These are phyloP conservation scores for Callipepla squamata DNA, from an alignment of 2,113 vertebrate genomes.

Conservation along the genomic window DNA sequence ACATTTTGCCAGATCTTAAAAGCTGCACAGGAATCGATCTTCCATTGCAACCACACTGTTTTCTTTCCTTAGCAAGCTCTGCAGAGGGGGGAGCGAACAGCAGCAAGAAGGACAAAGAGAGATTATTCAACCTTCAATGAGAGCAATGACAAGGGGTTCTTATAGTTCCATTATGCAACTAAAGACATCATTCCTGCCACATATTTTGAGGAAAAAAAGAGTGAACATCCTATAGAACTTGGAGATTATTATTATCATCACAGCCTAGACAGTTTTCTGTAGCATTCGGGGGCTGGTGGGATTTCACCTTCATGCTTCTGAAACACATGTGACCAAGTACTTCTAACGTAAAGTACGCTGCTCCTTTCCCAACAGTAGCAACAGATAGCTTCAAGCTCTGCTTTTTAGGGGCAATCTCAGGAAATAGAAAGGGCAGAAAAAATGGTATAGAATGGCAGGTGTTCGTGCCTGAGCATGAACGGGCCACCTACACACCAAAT, in stretches of 20 bases:
- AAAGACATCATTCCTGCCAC: neutral
- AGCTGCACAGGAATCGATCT: neutral
- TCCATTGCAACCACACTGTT: neutral
- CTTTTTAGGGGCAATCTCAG: neutral
- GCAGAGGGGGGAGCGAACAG: neutral
- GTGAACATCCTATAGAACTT: neutral
- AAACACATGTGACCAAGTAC: neutral
- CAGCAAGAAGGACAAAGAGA: neutral
- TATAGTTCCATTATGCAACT: neutral
- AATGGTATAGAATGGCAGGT: neutral
- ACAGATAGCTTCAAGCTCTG: neutral
- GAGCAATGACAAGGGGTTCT: neutral
- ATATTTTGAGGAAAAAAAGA: neutral
- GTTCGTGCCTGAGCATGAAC: neutral
- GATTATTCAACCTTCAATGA: neutral
- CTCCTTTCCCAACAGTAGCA: neutral
- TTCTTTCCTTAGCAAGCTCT: neutral
- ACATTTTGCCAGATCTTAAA: neutral
- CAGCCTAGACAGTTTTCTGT: slow-evolving; percentile 11
- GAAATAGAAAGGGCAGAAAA: neutral
- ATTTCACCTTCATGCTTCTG: neutral
- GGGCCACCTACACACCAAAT: neutral
- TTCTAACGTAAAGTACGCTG: neutral
- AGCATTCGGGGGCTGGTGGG: neutral
- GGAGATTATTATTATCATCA: neutral